phyloP scores from a whole-genome alignment of 2,797 vertebrate genomes.

The Oceanodroma leucorhoa region DNA sequence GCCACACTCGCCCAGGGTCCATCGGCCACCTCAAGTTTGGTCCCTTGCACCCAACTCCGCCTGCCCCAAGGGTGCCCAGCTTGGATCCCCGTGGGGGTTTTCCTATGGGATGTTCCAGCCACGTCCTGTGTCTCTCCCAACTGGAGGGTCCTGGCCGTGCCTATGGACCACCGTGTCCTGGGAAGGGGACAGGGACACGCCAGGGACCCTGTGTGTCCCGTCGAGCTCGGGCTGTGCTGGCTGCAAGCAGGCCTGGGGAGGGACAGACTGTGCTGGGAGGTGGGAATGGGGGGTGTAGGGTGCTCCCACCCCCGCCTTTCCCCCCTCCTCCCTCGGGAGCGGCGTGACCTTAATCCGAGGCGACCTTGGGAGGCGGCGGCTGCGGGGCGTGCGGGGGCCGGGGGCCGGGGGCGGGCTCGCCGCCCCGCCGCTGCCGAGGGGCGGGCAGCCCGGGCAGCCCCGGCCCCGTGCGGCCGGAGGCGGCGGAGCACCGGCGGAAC shows the following conservation, averaged over 20 bases:
- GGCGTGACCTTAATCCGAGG: conserved; percentile 40
- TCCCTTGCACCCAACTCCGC: not conserved
- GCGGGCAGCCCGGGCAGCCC: not conserved
- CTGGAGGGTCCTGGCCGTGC: not conserved
- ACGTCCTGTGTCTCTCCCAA: not conserved
- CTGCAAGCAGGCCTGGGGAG: not conserved
- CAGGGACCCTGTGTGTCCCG: not conserved
- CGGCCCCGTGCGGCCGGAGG: not conserved
- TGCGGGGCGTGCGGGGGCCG: not conserved
- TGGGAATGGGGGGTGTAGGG: not conserved
- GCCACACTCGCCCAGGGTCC: fast-evolving
- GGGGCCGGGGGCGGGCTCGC: not conserved
- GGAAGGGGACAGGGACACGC: not conserved
- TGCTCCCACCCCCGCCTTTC: not conserved
- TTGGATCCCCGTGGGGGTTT: not conserved
- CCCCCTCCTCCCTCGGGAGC: not conserved
- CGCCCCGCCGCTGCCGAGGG: not conserved
- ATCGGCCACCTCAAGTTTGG: not conserved
- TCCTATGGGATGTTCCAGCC: too few relatives aligned
- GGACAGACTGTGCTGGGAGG: not conserved
- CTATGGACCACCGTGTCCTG: too few relatives aligned
- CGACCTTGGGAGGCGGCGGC: conserved; percentile 19
- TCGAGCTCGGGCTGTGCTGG: not conserved
- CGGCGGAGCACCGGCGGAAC: not conserved
- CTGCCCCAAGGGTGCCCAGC: not conserved